Evolutionary conservation across 1,140 invertebrate species (phyloP).

Genomic region (Globodera rostochiensis): DNA sequence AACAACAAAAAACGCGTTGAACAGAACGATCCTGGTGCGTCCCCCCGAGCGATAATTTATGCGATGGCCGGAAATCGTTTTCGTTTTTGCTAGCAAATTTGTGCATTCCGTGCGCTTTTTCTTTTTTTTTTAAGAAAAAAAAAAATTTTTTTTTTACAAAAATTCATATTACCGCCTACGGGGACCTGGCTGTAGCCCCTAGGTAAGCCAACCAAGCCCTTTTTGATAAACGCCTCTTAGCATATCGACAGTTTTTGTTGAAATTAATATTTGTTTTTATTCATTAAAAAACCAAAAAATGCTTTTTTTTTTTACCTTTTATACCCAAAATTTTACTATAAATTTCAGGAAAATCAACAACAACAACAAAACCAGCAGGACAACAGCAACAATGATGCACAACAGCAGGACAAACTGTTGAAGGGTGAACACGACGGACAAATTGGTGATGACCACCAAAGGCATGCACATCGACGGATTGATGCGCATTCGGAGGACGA

Average conservation of each 20-base stretch:
- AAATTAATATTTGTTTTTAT: no score
- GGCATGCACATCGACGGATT: constrained; percentile 3
- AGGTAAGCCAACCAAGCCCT: no score
- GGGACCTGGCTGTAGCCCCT: no score
- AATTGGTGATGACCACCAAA: not conserved
- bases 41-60: not conserved
- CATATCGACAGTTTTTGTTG: no score
- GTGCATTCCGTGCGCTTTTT: no score
- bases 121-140: no score
- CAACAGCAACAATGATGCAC: not conserved
- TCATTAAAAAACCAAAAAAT: not conserved
- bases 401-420: not conserved
- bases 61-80: not conserved
- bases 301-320: not conserved
- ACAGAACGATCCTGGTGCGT: no score
- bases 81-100: no score
- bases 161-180: not conserved
- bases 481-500: constrained; percentile 73
- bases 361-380: not conserved
- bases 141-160: not conserved
- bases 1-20: no score
- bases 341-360: not conserved
- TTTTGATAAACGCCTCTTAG: no score
- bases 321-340: not conserved
- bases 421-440: not conserved